These are phyloP conservation scores for Entomobrya multifasciata DNA, from an alignment of 2,888 invertebrate genomes.

Conservation along the genomic window DNA sequence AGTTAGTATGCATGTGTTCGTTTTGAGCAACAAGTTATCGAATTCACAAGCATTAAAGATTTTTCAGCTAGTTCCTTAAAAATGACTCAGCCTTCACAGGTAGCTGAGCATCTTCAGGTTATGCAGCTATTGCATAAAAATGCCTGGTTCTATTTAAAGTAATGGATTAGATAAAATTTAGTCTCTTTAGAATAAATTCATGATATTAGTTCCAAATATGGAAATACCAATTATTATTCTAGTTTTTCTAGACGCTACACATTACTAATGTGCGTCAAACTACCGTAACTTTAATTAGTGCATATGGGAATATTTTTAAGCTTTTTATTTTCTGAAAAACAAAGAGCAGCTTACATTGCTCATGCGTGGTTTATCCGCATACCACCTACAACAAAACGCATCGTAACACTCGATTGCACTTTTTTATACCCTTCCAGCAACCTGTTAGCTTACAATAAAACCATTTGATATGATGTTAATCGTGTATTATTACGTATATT, in stretches of 20 bases:
- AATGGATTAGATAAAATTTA: neutral
- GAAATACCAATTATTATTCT: too few species aligned
- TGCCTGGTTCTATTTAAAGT: too few species aligned
- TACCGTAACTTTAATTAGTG: slow-evolving; percentile 6
- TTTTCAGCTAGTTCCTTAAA: neutral
- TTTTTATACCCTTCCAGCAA: slow-evolving; percentile 5
- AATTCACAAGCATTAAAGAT: neutral
- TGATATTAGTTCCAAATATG: too few species aligned
- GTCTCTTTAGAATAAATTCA: too few species aligned
- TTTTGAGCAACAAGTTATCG: neutral
- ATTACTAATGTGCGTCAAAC: neutral
- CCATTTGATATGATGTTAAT: neutral
- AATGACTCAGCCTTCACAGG: neutral
- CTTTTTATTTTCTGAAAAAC: neutral
- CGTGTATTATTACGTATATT: slow-evolving; percentile 39
- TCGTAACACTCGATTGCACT: neutral
- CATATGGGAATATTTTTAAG: neutral
- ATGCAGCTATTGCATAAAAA: too few species aligned
- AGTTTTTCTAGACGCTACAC: too few species aligned
- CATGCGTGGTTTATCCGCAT: neutral
- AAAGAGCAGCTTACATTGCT: neutral
- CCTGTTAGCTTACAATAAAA: neutral
- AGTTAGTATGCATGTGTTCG: too few species aligned
- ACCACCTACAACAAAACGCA: neutral
- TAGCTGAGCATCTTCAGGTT: neutral